These are phyloP conservation scores for Prietella phreatophila DNA, from an alignment of 2,113 vertebrate species.

Conservation along the genomic window DNA sequence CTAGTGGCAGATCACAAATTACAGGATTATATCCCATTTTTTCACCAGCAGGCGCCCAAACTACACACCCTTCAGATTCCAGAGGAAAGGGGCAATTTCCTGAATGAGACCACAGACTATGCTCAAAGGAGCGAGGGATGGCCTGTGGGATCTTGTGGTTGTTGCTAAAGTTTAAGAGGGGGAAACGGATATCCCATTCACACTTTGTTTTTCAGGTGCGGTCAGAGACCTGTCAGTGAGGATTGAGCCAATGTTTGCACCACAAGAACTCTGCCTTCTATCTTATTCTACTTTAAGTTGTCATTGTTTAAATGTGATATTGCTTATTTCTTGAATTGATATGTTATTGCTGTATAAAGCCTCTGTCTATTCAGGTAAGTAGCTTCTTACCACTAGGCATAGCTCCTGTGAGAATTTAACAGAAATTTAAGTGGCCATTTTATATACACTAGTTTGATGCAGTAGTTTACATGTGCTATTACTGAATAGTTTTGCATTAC, in stretches of 20 bases:
- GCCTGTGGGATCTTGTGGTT: slow-evolving; percentile 15
- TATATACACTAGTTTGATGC: neutral
- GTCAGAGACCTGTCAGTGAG: neutral
- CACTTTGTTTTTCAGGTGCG: slow-evolving; percentile 10
- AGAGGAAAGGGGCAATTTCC: slow-evolving; percentile 77
- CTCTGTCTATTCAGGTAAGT: neutral
- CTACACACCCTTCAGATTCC: slow-evolving; percentile 63
- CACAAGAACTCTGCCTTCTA: neutral
- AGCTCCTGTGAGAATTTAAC: neutral
- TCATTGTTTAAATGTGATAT: neutral
- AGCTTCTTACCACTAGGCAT: neutral
- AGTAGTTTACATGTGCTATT: neutral
- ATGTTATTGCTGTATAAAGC: neutral
- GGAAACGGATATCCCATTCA: neutral
- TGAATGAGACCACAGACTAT: slow-evolving; percentile 71
- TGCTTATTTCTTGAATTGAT: neutral
- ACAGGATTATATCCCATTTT: slow-evolving; percentile 18
- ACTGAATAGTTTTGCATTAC: neutral
- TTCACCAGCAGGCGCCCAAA: slow-evolving; percentile 51
- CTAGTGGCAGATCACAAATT: slow-evolving; percentile 56
- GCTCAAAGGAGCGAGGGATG: neutral
- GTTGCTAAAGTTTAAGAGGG: neutral
- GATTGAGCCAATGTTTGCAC: neutral
- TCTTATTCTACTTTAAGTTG: neutral
- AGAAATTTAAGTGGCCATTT: neutral